These are phyloP conservation scores for Pheucticus melanocephalus DNA, from an alignment of 2,113 vertebrate species.

Conservation along the genomic window DNA sequence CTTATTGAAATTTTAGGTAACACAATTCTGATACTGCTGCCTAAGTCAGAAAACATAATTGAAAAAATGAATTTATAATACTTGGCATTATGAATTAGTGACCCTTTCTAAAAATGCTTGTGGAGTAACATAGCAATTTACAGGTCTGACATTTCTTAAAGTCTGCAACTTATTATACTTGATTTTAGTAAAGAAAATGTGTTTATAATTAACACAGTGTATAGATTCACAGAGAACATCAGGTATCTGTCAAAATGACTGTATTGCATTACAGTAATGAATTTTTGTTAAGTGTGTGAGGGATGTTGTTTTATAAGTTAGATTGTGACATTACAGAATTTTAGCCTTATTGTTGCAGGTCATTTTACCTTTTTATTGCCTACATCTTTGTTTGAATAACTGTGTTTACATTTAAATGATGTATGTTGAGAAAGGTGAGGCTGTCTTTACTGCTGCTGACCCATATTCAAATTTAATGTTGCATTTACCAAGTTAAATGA, in stretches of 20 bases:
- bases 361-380: background rate
- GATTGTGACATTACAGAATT: background rate
- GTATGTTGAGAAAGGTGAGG: conserved; percentile 52
- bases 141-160: background rate
- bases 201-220: background rate
- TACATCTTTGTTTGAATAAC: background rate
- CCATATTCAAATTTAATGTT: conserved; percentile 56
- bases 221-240: background rate
- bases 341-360: background rate
- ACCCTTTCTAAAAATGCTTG: background rate
- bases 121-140: background rate
- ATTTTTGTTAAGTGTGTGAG: background rate
- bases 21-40: background rate
- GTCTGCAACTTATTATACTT: background rate
- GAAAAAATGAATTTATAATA: background rate
- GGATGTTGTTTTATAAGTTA: background rate
- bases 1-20: background rate
- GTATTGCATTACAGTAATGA: background rate
- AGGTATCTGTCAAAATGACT: background rate
- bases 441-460: conserved; percentile 35
- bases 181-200: background rate
- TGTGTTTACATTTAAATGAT: conserved; percentile 61
- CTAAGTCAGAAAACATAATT: background rate
- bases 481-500: conserved; percentile 36
- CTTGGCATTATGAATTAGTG: background rate